Conservation (phyloP, 1,140 invertebrate genomes). For the Anagrus nilaparvatae region DNA sequence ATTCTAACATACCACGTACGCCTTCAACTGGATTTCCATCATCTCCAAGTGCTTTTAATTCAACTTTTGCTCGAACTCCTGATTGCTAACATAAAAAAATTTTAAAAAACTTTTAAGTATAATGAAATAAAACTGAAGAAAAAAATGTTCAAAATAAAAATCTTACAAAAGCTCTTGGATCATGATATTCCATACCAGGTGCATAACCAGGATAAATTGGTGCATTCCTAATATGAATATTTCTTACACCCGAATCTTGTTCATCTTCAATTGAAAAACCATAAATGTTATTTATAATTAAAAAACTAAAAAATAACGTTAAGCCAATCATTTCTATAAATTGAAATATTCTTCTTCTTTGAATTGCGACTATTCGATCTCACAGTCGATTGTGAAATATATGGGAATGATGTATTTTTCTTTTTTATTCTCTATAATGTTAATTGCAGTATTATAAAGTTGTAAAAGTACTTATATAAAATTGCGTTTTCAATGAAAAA, state of each 20-base stretch:
- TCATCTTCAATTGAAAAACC: too few relatives aligned
- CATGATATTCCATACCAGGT: background rate
- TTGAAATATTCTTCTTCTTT: too few relatives aligned
- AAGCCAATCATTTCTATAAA: background rate
- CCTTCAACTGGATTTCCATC: constrained; percentile 29
- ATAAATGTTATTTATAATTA: too few relatives aligned
- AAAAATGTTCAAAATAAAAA: constrained; percentile 3
- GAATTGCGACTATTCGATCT: too few relatives aligned
- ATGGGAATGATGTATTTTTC: too few relatives aligned
- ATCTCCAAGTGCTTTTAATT: constrained; percentile 28
- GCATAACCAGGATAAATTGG: background rate
- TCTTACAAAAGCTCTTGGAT: background rate
- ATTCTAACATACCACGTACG: constrained; percentile 25
- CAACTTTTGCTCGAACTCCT: constrained; percentile 29
- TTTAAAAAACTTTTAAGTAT: background rate
- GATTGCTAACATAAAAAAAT: constrained; percentile 19
- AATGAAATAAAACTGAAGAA: constrained; percentile 1
- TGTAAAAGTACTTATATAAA: too few relatives aligned
- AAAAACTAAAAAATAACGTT: background rate
- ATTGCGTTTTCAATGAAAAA: too few relatives aligned
- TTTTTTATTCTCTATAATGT: too few relatives aligned
- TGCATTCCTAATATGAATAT: background rate
- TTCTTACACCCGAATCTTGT: too few relatives aligned
- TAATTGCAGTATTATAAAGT: too few relatives aligned
- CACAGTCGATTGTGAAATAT: too few relatives aligned